Percentiles rank a stretch among this genome's conserved stretches.
Evolutionary conservation across 64 coral and sea anemone species (phyloP).

Genomic region (Pocillopora damicornis): DNA sequence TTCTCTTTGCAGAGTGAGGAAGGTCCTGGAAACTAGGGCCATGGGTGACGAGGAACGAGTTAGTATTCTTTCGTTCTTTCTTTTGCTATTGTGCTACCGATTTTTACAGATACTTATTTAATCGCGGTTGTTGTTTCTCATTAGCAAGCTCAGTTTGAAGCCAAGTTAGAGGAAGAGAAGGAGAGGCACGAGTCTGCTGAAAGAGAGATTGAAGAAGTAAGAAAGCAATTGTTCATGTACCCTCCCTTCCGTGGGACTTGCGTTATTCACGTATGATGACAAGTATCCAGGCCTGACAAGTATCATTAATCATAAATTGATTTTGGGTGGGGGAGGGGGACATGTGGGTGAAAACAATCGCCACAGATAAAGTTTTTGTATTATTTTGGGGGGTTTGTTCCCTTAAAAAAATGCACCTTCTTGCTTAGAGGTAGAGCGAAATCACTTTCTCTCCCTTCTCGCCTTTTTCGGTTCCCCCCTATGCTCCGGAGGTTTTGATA

Average conservation of each 20-base stretch:
- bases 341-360: no score
- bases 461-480: no score
- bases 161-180: constrained; percentile 9
- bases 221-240: no score
- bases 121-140: neutral
- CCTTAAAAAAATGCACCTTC: no score
- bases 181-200: constrained; percentile 8
- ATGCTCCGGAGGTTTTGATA: no score
- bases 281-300: neutral
- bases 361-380: no score
- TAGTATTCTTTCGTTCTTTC: neutral
- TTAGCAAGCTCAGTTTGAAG: constrained; percentile 27
- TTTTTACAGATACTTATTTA: neutral
- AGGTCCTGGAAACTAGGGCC: constrained; percentile 91
- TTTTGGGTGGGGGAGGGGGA: no score
- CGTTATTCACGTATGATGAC: neutral
- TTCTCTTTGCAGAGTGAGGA: constrained; percentile 79
- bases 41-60: constrained; percentile 89
- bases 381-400: no score
- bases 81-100: neutral
- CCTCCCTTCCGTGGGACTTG: no score
- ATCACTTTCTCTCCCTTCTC: no score
- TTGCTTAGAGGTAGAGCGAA: no score
- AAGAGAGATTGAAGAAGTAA: constrained; percentile 32
- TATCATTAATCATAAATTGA: neutral